Conservation (phyloP, 2,797 vertebrate species). For the Leucoraja ocellata region DNA sequence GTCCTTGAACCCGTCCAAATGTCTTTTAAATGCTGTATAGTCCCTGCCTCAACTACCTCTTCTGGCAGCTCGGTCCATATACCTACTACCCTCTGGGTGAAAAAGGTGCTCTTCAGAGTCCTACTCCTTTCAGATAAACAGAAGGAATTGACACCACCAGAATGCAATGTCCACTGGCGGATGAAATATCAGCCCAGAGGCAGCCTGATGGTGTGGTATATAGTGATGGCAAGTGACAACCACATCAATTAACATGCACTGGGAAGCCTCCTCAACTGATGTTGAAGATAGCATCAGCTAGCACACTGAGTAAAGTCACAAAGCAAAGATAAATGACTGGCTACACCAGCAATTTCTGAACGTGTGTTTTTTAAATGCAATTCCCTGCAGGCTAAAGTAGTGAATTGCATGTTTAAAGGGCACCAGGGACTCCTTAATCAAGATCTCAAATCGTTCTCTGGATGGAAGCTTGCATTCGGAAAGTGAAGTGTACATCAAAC, state of each 20-base stretch:
- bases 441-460: conserved; percentile 27
- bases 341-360: neutral
- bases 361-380: conserved; percentile 17
- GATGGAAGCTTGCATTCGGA: neutral
- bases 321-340: neutral
- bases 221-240: neutral
- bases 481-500: conserved; percentile 10
- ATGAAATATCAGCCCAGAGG: neutral
- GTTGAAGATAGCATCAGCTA: neutral
- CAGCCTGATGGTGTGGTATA: neutral
- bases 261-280: neutral
- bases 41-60: too few relatives aligned
- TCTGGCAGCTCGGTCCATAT: too few relatives aligned
- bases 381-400: neutral
- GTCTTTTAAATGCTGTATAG: too few relatives aligned
- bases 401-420: conserved; percentile 25
- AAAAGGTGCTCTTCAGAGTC: too few relatives aligned
- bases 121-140: neutral
- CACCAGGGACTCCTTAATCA: conserved; percentile 23
- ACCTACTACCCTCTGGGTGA: too few relatives aligned
- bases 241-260: neutral
- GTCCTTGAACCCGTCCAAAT: too few relatives aligned
- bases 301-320: neutral
- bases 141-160: neutral
- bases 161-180: neutral